These are phyloP conservation scores for Oreortyx pictus DNA, from an alignment of 2,797 vertebrate species.

Conservation along the genomic window DNA sequence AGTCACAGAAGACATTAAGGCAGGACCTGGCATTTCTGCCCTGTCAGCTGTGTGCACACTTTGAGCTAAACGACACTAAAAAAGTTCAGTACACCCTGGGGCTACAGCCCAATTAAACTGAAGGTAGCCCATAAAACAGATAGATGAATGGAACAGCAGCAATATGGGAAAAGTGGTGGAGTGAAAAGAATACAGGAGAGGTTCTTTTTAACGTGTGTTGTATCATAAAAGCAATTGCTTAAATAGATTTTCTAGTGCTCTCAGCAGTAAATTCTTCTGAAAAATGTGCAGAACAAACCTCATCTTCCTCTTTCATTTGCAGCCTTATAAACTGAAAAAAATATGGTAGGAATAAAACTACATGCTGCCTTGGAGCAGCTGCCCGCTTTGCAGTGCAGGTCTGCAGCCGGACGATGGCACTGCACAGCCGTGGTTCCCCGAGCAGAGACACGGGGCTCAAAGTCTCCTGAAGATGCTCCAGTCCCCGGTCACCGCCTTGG, in stretches of 20 bases:
- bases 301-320: slow-evolving; percentile 10
- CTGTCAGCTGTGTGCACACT: background rate
- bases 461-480: background rate
- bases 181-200: background rate
- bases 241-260: background rate
- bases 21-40: background rate
- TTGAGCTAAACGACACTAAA: background rate
- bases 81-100: background rate
- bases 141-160: background rate
- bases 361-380: background rate
- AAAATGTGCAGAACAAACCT: background rate
- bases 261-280: slow-evolving; percentile 27
- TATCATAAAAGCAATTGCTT: slow-evolving; percentile 43
- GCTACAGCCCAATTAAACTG: background rate
- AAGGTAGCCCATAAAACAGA: background rate
- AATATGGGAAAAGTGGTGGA: background rate
- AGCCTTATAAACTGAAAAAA: slow-evolving; percentile 23
- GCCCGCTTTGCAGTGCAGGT: background rate
- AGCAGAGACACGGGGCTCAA: background rate
- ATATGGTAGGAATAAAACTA: background rate
- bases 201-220: slow-evolving; percentile 24
- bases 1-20: no score
- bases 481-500: background rate
- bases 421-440: fast-evolving
- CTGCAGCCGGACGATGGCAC: background rate